Evolutionary conservation across 1,140 invertebrate species (phyloP), one percentile per base, ranked within the genome.

Genomic region (Drosophila funebris): DNA sequence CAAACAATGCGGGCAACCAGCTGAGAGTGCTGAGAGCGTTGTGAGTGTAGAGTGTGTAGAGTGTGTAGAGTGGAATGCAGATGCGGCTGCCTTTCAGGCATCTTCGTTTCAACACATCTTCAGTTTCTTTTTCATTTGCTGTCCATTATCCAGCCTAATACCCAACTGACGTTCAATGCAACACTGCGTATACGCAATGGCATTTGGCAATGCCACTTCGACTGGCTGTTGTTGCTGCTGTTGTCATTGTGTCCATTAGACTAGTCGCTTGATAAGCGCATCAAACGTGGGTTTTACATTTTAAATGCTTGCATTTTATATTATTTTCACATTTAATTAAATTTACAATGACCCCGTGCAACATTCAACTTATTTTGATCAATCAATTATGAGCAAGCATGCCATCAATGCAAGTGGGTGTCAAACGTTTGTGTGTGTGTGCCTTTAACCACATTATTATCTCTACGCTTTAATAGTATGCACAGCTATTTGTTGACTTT

Each of bases 151-250:
- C 29, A 20, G 29, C 39, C 50, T 48, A 48, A 48, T 67, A 18
- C 14, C 31, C 2, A 33, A 33, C 9, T 33, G 9, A 18, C 22
- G 22, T 5, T 27, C 24, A 27, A 27, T 16, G 22, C 44, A 68
- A 33, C 44, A 27, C 46, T 61, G 66, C 66, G 66, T 54, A 54
- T 62, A 69, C 58, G 48, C 46, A 54, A 46, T 27, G 14, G 1
- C 18, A 33, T 33, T 54, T 64, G 16, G 24, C 36, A 43, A 29
- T 52, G 22, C 4, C 4, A 24, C 4, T 24, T 2, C 22, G 2
- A 4, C 22, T 24, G 22, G 39, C 7, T 13, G 14, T n/a, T 31
- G 11, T 29, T 31, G 27, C 9, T 6, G 43, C 2, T 43, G 39
- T 1, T 41, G 5, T 18, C 8, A 6, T 13, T 46, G 43, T 46